phyloP scores from a whole-genome alignment of 2,888 invertebrate genomes.

The Eueremaeus valkanovi region DNA sequence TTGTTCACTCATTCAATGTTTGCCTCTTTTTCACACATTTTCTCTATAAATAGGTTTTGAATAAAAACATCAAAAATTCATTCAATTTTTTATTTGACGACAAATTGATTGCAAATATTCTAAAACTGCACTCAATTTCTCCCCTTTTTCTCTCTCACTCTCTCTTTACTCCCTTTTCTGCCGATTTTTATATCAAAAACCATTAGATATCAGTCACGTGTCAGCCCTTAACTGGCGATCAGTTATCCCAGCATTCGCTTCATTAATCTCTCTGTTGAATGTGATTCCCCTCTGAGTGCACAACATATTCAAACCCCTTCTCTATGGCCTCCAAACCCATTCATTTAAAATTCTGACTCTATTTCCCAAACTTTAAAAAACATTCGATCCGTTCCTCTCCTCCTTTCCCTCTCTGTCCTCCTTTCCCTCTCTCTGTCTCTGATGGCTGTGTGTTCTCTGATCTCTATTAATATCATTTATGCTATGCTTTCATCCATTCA shows the following conservation, averaged over 20 bases:
- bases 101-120: not conserved
- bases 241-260: not conserved
- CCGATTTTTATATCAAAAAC: not conserved
- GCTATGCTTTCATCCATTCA: too few species aligned
- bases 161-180: not conserved
- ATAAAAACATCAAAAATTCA: slow-evolving; percentile 17
- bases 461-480: too few species aligned
- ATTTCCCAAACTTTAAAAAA: not conserved
- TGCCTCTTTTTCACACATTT: slow-evolving; percentile 1
- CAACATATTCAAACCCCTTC: not conserved
- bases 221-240: not conserved
- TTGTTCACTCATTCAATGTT: not conserved
- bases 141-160: too few species aligned
- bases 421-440: too few species aligned
- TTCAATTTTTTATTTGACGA: slow-evolving; percentile 6
- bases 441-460: too few species aligned
- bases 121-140: not conserved
- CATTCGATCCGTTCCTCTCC: not conserved
- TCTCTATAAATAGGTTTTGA: not conserved
- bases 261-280: not conserved
- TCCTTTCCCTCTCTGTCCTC: too few species aligned
- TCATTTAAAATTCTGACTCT: not conserved
- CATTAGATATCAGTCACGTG: not conserved
- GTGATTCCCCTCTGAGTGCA: not conserved
- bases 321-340: not conserved